Conservation (phyloP, 1,140 invertebrate species). For the Chlorops oryzae region DNA sequence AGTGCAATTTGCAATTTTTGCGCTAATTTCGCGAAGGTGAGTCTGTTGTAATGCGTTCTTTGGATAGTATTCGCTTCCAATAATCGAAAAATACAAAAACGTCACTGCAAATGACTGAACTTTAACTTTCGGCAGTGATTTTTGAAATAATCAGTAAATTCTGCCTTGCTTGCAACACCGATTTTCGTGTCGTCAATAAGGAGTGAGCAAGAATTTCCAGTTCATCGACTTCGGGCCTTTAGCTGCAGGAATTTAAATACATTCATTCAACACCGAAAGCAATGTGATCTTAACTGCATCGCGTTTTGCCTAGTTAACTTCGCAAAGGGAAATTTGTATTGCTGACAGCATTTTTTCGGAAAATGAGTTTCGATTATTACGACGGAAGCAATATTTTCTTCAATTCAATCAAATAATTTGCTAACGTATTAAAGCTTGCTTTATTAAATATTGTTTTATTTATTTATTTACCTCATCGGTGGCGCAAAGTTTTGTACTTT, state of each 20-base stretch:
- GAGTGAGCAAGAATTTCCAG: slow-evolving; percentile 37
- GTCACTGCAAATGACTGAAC: slow-evolving; percentile 33
- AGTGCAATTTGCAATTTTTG: slow-evolving; percentile 52
- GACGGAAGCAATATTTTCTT: no score
- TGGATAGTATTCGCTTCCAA: slow-evolving; percentile 48
- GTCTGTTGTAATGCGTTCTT: slow-evolving; percentile 48
- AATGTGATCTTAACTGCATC: slow-evolving; percentile 35
- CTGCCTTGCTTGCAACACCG: no score
- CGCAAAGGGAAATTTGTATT: slow-evolving; percentile 35
- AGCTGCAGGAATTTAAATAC: slow-evolving; percentile 23
- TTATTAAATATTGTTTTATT: no score
- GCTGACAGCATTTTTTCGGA: no score
- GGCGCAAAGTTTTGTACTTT: no score
- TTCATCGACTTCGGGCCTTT: slow-evolving; percentile 24
- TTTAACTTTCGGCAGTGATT: no score
- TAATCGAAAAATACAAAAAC: slow-evolving; percentile 40
- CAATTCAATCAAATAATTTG: no score
- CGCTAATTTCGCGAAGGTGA: slow-evolving; percentile 47
- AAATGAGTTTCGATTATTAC: no score
- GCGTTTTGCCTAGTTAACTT: slow-evolving; percentile 33
- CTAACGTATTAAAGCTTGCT: no score
- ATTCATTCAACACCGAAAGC: slow-evolving; percentile 25
- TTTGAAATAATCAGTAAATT: no score
- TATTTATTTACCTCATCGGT: no score
- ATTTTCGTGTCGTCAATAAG: slow-evolving; percentile 48